These are phyloP conservation scores for Altica lythri DNA, from an alignment of 2,888 invertebrate genomes.

Conservation along the genomic window DNA sequence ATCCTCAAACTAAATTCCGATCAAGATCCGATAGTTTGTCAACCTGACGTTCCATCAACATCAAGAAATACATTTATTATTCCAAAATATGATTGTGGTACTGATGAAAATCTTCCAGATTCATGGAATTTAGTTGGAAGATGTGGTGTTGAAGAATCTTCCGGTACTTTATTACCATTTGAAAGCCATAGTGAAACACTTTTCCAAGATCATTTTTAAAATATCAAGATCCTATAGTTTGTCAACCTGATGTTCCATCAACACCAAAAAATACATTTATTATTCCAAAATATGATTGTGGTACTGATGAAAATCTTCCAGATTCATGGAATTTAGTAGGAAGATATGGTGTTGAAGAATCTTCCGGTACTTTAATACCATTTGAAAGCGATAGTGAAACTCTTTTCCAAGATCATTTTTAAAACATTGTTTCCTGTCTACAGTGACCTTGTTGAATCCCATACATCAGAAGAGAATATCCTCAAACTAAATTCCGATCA, in stretches of 20 bases:
- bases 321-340: too few relatives aligned
- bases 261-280: too few relatives aligned
- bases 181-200: slow-evolving; percentile 45
- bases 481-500: slow-evolving; percentile 31
- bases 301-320: too few relatives aligned
- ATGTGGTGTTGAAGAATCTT: slow-evolving; percentile 56
- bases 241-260: too few relatives aligned
- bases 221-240: too few relatives aligned
- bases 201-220: slow-evolving; percentile 50
- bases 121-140: slow-evolving; percentile 54
- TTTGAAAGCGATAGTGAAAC: too few relatives aligned
- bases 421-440: too few relatives aligned
- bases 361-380: too few relatives aligned
- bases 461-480: slow-evolving; percentile 25
- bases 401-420: too few relatives aligned
- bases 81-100: too few relatives aligned
- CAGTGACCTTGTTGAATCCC: neutral
- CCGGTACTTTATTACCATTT: slow-evolving; percentile 54
- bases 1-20: slow-evolving; percentile 31
- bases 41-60: slow-evolving; percentile 16
- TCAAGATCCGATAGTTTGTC: slow-evolving; percentile 44
- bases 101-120: slow-evolving; percentile 48
- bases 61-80: slow-evolving; percentile 24
- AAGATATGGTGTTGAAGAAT: too few relatives aligned
- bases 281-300: too few relatives aligned